Conservation (phyloP, 2,888 invertebrate species). For the Stratiomys singularior region DNA sequence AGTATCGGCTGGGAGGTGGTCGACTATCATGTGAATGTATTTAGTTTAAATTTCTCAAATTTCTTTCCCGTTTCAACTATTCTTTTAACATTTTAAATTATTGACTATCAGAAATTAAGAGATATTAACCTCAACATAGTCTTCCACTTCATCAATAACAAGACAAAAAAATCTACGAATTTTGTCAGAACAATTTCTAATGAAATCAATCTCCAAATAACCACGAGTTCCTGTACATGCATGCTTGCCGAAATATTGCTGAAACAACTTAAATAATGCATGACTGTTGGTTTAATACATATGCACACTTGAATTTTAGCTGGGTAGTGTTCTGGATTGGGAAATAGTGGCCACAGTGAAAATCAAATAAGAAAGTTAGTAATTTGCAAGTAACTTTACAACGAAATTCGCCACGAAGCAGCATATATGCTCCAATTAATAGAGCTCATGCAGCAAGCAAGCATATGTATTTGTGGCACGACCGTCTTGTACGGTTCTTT, state of each 20-base stretch:
- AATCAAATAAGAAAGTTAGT: conserved; percentile 1
- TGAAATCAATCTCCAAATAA: no score
- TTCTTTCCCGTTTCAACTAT: no score
- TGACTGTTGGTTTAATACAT: not conserved
- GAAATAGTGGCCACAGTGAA: not conserved
- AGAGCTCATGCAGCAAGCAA: conserved; percentile 20
- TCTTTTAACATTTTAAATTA: no score
- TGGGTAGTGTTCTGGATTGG: conserved; percentile 3
- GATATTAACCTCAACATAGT: no score
- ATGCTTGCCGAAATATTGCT: conserved; percentile 13
- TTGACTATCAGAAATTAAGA: no score
- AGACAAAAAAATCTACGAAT: not conserved
- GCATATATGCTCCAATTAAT: conserved; percentile 29
- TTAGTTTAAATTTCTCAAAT: no score
- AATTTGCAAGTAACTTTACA: not conserved
- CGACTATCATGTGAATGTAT: no score
- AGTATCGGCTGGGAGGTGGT: no score
- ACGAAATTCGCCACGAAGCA: not conserved
- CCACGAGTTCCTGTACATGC: no score
- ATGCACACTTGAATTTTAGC: not conserved
- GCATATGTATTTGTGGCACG: not conserved
- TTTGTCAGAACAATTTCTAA: not conserved
- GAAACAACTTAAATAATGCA: conserved; percentile 33
- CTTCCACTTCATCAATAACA: no score
- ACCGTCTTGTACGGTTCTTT: not conserved